Percentiles rank a stretch among this genome's conserved stretches.
phyloP scores from a whole-genome alignment of 2,888 invertebrate genomes.

The Andrena camellia region DNA sequence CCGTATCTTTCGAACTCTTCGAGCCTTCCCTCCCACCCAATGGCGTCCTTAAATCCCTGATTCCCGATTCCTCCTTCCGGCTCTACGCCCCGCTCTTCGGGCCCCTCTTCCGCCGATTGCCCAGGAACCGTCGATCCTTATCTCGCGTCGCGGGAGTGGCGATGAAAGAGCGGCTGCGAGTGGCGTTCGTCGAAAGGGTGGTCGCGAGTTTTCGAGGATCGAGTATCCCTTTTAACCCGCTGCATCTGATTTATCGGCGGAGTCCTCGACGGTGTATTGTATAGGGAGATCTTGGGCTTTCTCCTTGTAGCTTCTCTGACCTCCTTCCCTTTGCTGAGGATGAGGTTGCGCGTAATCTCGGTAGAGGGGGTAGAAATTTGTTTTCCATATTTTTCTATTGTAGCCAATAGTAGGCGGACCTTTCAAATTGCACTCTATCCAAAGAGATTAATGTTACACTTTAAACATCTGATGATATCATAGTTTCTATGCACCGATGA shows the following conservation, averaged over 20 bases:
- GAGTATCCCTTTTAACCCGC: constrained; percentile 66
- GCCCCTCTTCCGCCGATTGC: constrained; percentile 57
- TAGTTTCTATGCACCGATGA: too few relatives aligned
- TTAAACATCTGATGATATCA: too few relatives aligned
- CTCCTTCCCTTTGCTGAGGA: background rate
- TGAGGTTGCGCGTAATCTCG: background rate
- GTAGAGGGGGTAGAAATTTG: background rate
- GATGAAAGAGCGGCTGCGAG: constrained; percentile 54
- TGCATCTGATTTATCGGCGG: constrained; percentile 71
- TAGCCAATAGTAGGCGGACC: background rate
- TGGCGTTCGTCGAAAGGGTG: constrained; percentile 63
- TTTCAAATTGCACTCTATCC: background rate
- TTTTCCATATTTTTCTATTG: background rate
- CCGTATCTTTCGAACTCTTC: constrained; percentile 76
- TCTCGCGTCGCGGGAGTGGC: constrained; percentile 48
- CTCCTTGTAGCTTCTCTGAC: background rate
- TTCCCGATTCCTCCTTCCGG: constrained; percentile 66
- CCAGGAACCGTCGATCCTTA: constrained; percentile 70
- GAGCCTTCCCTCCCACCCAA: constrained; percentile 40
- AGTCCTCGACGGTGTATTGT: background rate
- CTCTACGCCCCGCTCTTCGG: constrained; percentile 29
- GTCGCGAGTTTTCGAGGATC: constrained; percentile 59
- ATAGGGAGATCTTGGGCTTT: background rate
- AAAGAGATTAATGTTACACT: background rate
- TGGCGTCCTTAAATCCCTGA: constrained; percentile 65